Conservation (phyloP, 2,113 vertebrate genomes). For the Lipotes vexillifer region DNA sequence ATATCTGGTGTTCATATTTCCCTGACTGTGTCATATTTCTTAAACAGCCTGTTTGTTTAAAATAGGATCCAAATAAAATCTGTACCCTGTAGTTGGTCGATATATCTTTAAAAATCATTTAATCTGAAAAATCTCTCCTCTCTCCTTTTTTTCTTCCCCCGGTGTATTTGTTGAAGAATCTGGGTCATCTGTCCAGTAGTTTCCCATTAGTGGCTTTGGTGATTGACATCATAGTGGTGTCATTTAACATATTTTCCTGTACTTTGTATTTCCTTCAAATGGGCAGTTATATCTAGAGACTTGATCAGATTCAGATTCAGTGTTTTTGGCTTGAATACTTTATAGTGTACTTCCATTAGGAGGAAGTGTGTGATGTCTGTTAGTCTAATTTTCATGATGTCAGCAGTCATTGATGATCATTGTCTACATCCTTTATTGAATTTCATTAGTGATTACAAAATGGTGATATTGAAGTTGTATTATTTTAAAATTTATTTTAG, state of each 20-base stretch:
- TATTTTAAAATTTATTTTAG: neutral
- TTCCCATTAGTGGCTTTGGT: neutral
- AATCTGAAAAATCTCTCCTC: neutral
- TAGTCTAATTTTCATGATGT: neutral
- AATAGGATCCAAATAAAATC: neutral
- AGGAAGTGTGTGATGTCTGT: neutral
- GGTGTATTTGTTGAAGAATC: slow-evolving; percentile 7
- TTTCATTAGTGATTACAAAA: neutral
- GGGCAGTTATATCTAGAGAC: neutral
- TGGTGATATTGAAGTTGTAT: neutral
- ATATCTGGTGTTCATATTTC: neutral
- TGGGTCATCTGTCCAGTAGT: neutral
- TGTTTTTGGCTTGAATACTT: slow-evolving; percentile 16
- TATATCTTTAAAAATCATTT: neutral
- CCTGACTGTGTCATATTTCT: neutral
- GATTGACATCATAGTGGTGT: neutral
- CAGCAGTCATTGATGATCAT: neutral
- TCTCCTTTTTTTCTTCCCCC: neutral
- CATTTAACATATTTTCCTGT: neutral
- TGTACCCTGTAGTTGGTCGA: neutral
- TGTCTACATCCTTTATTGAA: neutral
- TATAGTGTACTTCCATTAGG: neutral
- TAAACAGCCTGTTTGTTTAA: neutral
- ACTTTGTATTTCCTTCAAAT: neutral
- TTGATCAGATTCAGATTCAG: neutral